These are phyloP conservation scores for Naja naja DNA, from an alignment of 2,113 vertebrate species.

Conservation along the genomic window DNA sequence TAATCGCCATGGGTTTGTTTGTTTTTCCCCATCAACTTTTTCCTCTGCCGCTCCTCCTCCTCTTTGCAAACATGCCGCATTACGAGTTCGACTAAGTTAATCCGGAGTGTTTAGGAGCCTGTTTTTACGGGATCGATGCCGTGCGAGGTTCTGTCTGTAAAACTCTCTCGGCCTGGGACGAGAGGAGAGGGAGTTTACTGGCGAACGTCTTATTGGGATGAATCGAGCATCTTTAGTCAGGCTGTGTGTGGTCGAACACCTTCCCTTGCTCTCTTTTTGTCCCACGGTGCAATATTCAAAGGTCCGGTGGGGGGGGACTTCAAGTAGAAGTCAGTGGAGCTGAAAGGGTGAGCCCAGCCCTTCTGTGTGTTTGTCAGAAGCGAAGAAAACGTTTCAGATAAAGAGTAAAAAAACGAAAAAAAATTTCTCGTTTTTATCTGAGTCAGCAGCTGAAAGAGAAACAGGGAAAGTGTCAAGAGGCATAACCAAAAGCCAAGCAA, in stretches of 20 bases:
- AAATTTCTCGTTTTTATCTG: constrained; percentile 36
- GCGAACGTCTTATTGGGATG: constrained; percentile 39
- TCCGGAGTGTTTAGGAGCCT: constrained; percentile 34
- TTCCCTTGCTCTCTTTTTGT: constrained; percentile 35
- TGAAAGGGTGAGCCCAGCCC: constrained; percentile 50
- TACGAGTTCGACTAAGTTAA: constrained; percentile 55
- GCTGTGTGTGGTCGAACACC: constrained; percentile 23
- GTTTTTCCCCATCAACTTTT: constrained; percentile 52
- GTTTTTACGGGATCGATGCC: constrained; percentile 28
- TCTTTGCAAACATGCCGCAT: constrained; percentile 31
- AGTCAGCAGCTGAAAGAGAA: constrained; percentile 34
- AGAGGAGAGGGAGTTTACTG: neutral
- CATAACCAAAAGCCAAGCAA: constrained; percentile 25
- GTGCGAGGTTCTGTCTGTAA: constrained; percentile 22
- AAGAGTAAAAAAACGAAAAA: neutral
- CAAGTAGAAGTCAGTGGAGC: constrained; percentile 37
- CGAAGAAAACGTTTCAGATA: constrained; percentile 1
- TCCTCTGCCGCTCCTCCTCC: neutral
- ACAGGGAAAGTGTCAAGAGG: constrained; percentile 18
- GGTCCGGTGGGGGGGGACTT: constrained; percentile 27
- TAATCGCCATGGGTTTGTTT: constrained; percentile 27
- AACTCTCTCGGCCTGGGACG: neutral
- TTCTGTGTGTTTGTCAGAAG: constrained; percentile 39
- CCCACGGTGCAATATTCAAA: constrained; percentile 47
- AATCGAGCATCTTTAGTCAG: constrained; percentile 36